These are phyloP conservation scores for Agrotis exclamationis DNA, from an alignment of 2,888 invertebrate genomes.

Conservation along the genomic window DNA sequence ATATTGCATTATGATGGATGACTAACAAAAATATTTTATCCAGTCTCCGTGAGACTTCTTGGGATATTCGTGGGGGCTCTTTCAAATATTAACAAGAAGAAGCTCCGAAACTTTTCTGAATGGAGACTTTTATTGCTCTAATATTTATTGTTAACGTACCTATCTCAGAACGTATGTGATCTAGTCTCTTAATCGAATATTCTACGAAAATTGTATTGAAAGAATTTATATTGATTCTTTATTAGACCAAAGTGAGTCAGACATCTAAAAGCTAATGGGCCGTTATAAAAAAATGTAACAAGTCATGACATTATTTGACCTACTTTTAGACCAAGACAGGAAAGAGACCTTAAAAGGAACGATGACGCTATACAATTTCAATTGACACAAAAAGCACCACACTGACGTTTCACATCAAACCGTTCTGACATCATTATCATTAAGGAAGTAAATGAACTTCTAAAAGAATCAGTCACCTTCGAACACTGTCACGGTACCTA, in stretches of 20 bases:
- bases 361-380: conserved; percentile 67
- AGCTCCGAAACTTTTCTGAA: conserved; percentile 40
- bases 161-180: conserved; percentile 33
- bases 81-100: conserved; percentile 42
- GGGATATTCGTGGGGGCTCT: conserved; percentile 22
- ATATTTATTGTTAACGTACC: conserved; percentile 51
- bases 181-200: conserved; percentile 14
- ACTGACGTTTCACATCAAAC: conserved; percentile 71
- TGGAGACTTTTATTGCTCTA: conserved; percentile 33
- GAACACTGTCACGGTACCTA: conserved; percentile 40
- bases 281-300: conserved; percentile 60
- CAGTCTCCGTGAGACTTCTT: conserved; percentile 41
- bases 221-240: conserved; percentile 15
- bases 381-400: conserved; percentile 70
- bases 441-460: conserved; percentile 48
- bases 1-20: conserved; percentile 32
- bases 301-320: conserved; percentile 64
- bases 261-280: conserved; percentile 56
- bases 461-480: conserved; percentile 56
- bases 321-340: conserved; percentile 66
- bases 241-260: conserved; percentile 35
- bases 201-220: conserved; percentile 8
- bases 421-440: conserved; percentile 58
- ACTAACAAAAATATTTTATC: conserved; percentile 50
- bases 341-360: conserved; percentile 72